Evolutionary conservation across 2,113 vertebrate species (phyloP).

Genomic region (Petromus typicus): DNA sequence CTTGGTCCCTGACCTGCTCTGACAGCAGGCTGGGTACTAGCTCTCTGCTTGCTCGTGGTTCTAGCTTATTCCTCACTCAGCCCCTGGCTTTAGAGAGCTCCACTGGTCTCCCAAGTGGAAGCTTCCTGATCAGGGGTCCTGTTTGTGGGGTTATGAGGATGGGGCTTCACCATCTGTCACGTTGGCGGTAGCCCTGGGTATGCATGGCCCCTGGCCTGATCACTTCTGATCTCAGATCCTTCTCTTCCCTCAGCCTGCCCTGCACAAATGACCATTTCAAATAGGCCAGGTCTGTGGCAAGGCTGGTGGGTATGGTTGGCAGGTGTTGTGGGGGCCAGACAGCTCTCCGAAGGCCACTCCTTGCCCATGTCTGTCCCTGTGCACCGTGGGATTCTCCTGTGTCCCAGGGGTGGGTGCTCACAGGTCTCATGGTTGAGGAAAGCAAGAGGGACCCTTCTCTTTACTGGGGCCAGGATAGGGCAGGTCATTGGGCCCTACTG

Average conservation of each 20-base stretch:
- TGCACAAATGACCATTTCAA: background rate
- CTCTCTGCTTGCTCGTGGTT: background rate
- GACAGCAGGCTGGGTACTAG: background rate
- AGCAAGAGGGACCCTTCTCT: background rate
- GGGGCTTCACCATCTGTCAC: background rate
- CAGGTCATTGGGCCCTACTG: background rate
- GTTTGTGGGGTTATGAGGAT: background rate
- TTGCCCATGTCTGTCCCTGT: background rate
- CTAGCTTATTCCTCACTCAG: background rate
- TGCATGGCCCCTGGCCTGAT: background rate
- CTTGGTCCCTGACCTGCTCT: conserved; percentile 30
- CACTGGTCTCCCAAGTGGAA: background rate
- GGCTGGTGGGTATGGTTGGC: background rate
- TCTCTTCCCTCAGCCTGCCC: background rate
- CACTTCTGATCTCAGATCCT: background rate
- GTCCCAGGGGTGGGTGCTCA: background rate
- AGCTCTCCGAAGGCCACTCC: background rate
- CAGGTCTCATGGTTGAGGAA: background rate
- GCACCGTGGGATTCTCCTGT: background rate
- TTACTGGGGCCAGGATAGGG: background rate
- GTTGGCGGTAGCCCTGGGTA: background rate
- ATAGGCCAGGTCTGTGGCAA: background rate
- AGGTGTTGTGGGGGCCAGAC: background rate
- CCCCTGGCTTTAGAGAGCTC: background rate
- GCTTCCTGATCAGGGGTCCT: background rate